Percentiles rank a stretch among this genome's conserved stretches.
Evolutionary conservation across 2,888 invertebrate species (phyloP).

Genomic region (Nycteola revayana): DNA sequence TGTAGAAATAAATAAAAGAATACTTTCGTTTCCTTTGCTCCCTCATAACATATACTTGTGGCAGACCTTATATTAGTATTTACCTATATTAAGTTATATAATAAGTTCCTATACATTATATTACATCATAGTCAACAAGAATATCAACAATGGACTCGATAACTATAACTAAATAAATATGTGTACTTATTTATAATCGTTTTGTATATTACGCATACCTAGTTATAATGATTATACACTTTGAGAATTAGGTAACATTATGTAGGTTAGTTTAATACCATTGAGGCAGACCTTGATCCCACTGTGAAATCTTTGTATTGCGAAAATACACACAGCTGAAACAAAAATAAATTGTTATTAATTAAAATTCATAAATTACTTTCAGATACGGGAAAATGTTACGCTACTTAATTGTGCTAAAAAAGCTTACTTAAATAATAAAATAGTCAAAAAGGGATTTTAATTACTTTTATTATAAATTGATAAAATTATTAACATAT

Average conservation of each 20-base stretch:
- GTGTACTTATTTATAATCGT: slow-evolving; percentile 36
- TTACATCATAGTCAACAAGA: slow-evolving; percentile 80
- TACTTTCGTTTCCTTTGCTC: slow-evolving; percentile 19
- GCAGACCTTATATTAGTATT: slow-evolving; percentile 34
- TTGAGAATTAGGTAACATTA: slow-evolving; percentile 40
- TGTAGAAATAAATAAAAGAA: slow-evolving; percentile 28
- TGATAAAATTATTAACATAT: too few relatives aligned
- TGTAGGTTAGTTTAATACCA: slow-evolving; percentile 79
- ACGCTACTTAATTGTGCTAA: too few relatives aligned
- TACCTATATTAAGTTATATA: slow-evolving; percentile 38
- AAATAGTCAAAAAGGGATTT: too few relatives aligned
- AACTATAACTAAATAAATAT: slow-evolving; percentile 70
- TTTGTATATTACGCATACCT: slow-evolving; percentile 33
- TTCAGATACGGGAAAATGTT: too few relatives aligned
- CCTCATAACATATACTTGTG: slow-evolving; percentile 34
- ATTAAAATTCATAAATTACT: too few relatives aligned
- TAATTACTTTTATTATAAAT: too few relatives aligned
- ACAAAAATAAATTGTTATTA: slow-evolving; percentile 27
- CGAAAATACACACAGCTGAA: slow-evolving; percentile 95
- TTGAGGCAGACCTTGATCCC: slow-evolving; percentile 89
- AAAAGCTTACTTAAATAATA: too few relatives aligned
- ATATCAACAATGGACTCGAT: slow-evolving; percentile 80
- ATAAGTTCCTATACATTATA: slow-evolving; percentile 51
- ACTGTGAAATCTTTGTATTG: slow-evolving; percentile 97
- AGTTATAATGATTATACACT: slow-evolving; percentile 29